Evolutionary conservation across 92 coral and sea anemone genomes (phyloP), one percentile per base, ranked within the genome.

Genomic region (Zoanthus solanderi): DNA sequence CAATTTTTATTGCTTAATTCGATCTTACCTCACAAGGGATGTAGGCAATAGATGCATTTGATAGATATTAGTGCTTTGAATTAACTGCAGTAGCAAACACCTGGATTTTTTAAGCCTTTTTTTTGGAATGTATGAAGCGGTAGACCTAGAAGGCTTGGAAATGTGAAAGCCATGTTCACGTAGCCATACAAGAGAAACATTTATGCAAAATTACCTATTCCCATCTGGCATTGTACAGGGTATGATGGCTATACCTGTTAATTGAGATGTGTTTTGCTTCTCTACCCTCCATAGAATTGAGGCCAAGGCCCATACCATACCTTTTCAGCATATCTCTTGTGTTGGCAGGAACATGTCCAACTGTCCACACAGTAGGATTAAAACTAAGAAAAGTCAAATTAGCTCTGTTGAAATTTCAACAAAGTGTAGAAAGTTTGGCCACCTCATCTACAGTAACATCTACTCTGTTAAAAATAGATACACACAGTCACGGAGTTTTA

Each of bases 1-100:
- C 69, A 81, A n/a, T 71, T 72, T 45, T 71, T 60, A 57, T 82
- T 61, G 34, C 83, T 88, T 48, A 32, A 14, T 16, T 46, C 76
- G 44, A 88, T 88, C 83, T 18, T 88, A 82, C 46, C 91, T 75
- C 83, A 73, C 57, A 88, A 23, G 67, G 87, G 88, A 76, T 88
- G 78, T 17, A 80, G 83, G 72, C 92, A 89, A 34, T 83, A 89
- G 34, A 28, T 16, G 81, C 92, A 89, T 83, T 89, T 75, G 9
- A 45, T 10, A 10, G 67, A 52, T 48, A 77, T 50, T 83, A 78
- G 42, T 34, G 77, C 69, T 83, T 89, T 89, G n/a, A 53, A 42
- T 54, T 72, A 72, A 15, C 77, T 23, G 37, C 23, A 72, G 54
- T 44, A 42, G 77, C 77, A 72, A 37, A 72, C 10, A 44, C 29